Evolutionary conservation across 2,888 invertebrate genomes (phyloP).

Genomic region (Digitonthophagus gazella): DNA sequence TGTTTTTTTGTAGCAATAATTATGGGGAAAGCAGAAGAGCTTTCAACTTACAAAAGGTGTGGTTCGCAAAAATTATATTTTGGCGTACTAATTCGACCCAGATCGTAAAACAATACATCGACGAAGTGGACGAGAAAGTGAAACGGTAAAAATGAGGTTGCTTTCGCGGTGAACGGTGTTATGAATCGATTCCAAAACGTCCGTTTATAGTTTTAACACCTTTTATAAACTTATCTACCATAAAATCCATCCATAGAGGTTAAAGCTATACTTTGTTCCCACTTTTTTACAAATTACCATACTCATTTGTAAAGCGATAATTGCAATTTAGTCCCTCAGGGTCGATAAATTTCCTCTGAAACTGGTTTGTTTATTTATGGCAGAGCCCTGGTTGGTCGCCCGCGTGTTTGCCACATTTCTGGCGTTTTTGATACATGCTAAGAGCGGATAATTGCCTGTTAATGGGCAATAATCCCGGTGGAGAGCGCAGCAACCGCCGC

Average conservation of each 20-base stretch:
- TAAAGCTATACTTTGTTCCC: not conserved
- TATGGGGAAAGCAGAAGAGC: not conserved
- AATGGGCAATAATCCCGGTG: constrained; percentile 10
- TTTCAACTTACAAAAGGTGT: not conserved
- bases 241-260: no score
- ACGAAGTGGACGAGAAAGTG: not conserved
- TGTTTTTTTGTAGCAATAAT: not conserved
- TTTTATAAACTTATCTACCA: not conserved
- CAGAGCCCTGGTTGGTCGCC: not conserved
- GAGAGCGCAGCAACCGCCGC: not conserved
- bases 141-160: not conserved
- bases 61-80: not conserved
- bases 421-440: constrained; percentile 10
- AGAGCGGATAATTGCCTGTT: constrained; percentile 5
- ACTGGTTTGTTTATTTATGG: constrained; percentile 11
- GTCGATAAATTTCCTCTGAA: constrained; percentile 5
- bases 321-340: constrained; percentile 1
- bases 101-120: not conserved
- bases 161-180: not conserved
- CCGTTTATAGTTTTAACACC: not conserved
- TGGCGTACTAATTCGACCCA: not conserved
- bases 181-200: not conserved
- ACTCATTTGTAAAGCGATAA: constrained; percentile 6
- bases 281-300: not conserved
- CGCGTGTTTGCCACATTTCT: constrained; percentile 13